Base-by-base conservation (phyloP, 2,797 vertebrate species). In the Forpus xanthops region DNA sequence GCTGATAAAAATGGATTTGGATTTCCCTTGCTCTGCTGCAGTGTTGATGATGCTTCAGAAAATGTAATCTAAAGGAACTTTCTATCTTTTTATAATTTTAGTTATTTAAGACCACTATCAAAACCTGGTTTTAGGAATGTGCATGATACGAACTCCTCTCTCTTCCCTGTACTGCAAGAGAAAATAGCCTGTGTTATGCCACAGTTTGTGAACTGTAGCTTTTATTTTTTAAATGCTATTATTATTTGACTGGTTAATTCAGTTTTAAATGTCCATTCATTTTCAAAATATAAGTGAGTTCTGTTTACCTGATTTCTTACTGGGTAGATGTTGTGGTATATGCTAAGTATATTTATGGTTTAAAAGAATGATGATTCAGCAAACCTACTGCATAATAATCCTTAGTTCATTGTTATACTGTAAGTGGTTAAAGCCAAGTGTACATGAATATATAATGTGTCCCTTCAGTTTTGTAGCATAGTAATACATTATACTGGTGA, bases 401-500 rank as follows among this genome's bases (percentile, higher is more conserved):
- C 61, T 94, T 93, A 62, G 88, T 96, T 96, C 91, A 82, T 76
- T 93, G 85, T 88, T 95, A 76, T 91, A 87, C 80, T 95, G 89
- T 95, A 94, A 93, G 91, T 89, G 92, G 89, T 94, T 95, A 95
- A 95, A 96, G 89, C 93, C 84, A 95, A 97, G 91, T 73, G 72
- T 95, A 93, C 65, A 84, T 94, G 87, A 96, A 95, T 95, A 91
- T 85, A 89, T 96, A 96, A 96, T 96, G 89, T 87, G 84, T 89
- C 97, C 80, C 75, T 97, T 93, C 95, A 88, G 76, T 96, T 96
- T 82, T 97, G 81, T 92, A 96, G 91, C 79, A 58, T 33, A 84
- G 79, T 93, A 95, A 94, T 96, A 96, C 78, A 89, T 97, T 97
- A 94, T 93, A 80, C 37, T 91, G 84, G 87, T 94, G 90, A 93